Evolutionary conservation across 2,797 vertebrate genomes (phyloP).

Genomic region (Lacerta bilineata): DNA sequence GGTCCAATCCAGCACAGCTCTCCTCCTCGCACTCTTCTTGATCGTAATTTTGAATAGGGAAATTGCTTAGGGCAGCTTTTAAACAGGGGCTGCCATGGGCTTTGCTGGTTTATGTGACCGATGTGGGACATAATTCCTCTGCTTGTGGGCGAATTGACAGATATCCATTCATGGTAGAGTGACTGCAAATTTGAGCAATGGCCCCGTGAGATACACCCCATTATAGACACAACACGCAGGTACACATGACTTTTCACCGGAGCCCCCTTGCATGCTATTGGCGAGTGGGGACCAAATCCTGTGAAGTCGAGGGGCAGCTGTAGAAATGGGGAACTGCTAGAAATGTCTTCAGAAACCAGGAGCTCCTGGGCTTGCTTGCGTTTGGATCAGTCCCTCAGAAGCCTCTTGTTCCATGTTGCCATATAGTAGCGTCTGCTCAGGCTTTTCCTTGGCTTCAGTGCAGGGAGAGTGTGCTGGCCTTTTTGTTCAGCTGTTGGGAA

Average conservation of each 20-base stretch:
- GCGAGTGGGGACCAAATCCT: background rate
- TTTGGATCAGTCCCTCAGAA: background rate
- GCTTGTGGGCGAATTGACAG: background rate
- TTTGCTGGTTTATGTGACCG: background rate
- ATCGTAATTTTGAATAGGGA: too few relatives aligned
- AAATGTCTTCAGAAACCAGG: background rate
- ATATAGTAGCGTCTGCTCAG: too few relatives aligned
- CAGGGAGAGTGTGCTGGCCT: too few relatives aligned
- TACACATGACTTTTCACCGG: background rate
- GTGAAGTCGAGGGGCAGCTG: background rate
- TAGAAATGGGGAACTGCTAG: background rate
- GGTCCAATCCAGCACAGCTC: background rate
- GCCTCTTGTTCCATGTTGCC: background rate
- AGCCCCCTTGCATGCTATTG: background rate
- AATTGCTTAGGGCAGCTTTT: background rate
- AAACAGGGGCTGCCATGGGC: background rate
- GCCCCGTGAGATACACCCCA: background rate
- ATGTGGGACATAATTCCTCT: background rate
- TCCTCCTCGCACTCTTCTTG: background rate
- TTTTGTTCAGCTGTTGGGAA: too few relatives aligned
- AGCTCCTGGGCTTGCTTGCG: background rate
- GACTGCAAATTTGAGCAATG: background rate
- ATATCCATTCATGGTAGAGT: background rate
- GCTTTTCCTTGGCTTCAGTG: too few relatives aligned
- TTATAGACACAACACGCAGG: background rate